phyloP scores from a whole-genome alignment of 2,888 invertebrate genomes.

The Pristionchus arcanus region DNA sequence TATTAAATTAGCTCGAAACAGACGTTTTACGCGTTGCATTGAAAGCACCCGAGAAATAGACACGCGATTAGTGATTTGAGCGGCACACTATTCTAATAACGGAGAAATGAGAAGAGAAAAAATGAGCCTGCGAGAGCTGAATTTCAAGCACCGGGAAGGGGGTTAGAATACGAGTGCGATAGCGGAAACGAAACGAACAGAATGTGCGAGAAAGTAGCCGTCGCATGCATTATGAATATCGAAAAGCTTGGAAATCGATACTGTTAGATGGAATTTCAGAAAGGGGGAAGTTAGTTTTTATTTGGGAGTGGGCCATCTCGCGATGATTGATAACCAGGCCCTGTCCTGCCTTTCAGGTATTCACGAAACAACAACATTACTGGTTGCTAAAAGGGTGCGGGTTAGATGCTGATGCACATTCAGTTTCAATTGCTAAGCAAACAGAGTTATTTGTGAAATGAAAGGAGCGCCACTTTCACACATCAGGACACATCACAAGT shows the following conservation, averaged over 20 bases:
- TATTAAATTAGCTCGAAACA: background rate
- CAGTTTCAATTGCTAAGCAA: background rate
- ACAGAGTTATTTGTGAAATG: conserved; percentile 1
- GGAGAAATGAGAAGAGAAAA: background rate
- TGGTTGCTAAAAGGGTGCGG: background rate
- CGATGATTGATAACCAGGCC: background rate
- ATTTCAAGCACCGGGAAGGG: background rate
- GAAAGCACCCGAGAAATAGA: background rate
- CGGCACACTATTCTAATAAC: background rate
- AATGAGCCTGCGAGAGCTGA: conserved; percentile 47
- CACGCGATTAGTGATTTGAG: conserved; percentile 2
- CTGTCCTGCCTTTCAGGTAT: background rate
- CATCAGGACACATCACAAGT: background rate
- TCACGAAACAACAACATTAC: background rate
- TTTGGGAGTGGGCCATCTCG: background rate
- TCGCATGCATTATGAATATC: background rate
- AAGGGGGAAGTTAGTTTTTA: background rate
- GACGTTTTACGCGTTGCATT: background rate
- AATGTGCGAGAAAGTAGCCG: conserved; percentile 14
- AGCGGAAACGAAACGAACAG: background rate
- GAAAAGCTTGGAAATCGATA: background rate
- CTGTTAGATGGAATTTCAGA: background rate
- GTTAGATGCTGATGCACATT: background rate
- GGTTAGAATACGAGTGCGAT: background rate
- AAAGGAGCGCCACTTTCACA: background rate